Evolutionary conservation across 2,113 vertebrate species (phyloP).

Genomic region (Chamaea fasciata): DNA sequence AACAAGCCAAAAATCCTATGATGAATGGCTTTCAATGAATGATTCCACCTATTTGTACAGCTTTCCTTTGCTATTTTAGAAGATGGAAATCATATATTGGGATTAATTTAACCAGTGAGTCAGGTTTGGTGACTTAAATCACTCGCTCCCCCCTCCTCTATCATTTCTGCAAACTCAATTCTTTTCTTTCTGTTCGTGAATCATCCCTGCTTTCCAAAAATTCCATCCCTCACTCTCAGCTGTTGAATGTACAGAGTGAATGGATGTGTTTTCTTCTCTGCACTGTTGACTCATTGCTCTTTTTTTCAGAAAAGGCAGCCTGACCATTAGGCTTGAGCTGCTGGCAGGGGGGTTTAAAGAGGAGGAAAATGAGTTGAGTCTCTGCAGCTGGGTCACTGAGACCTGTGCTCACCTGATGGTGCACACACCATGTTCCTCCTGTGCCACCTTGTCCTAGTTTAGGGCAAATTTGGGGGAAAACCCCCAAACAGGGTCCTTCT

Average conservation of each 20-base stretch:
- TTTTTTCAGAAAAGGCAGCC: not conserved
- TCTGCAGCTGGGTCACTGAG: not conserved
- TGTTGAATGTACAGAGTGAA: not conserved
- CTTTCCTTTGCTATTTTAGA: not conserved
- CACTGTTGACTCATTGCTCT: not conserved
- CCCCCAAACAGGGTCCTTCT: too few species aligned
- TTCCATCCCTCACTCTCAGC: not conserved
- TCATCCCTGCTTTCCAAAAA: not conserved
- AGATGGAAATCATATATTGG: not conserved
- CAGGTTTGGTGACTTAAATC: not conserved
- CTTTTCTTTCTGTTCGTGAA: not conserved
- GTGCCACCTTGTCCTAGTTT: too few species aligned
- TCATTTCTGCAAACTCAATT: not conserved
- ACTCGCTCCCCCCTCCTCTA: not conserved
- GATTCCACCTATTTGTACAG: not conserved
- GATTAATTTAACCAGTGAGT: constrained; percentile 2
- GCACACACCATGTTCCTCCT: not conserved
- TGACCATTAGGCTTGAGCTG: not conserved
- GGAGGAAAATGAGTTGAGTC: not conserved
- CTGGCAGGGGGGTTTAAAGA: not conserved
- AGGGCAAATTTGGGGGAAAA: too few species aligned
- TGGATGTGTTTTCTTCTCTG: not conserved
- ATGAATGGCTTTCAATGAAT: not conserved
- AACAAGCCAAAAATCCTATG: not conserved
- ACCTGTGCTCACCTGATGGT: not conserved